These are phyloP conservation scores for Prolemur simus DNA, from an alignment of 2,113 vertebrate genomes.

Conservation along the genomic window DNA sequence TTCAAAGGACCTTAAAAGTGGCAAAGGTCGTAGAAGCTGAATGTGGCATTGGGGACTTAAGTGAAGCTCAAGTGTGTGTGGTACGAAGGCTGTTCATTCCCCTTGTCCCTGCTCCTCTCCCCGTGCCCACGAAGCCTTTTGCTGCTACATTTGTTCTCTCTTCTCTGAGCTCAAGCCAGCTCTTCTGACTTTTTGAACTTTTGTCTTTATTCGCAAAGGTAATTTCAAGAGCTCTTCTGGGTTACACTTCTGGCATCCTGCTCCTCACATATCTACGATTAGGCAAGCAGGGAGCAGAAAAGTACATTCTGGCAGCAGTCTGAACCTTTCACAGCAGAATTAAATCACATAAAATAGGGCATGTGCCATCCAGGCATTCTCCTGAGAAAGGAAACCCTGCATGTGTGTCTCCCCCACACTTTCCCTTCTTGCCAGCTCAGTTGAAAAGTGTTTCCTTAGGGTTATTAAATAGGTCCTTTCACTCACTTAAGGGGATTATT, in stretches of 20 bases:
- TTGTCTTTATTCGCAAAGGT: slow-evolving; percentile 56
- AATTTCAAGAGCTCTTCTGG: slow-evolving; percentile 56
- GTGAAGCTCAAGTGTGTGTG: background rate
- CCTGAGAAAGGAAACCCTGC: background rate
- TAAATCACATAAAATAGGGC: background rate
- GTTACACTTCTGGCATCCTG: background rate
- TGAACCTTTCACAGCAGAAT: slow-evolving; percentile 46
- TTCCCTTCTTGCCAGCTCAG: background rate
- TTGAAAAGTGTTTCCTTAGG: background rate
- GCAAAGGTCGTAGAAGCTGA: background rate
- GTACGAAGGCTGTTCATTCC: background rate
- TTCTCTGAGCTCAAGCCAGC: background rate
- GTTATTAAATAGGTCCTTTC: slow-evolving; percentile 18
- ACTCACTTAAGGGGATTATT: background rate
- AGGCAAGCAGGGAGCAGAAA: slow-evolving; percentile 25
- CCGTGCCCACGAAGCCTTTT: background rate
- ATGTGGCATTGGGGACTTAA: background rate
- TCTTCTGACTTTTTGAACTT: slow-evolving; percentile 64
- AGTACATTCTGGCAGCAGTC: slow-evolving; percentile 22
- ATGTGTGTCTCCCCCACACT: background rate
- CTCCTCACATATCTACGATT: background rate
- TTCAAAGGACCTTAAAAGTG: background rate
- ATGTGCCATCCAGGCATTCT: slow-evolving; percentile 29
- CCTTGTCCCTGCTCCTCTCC: background rate
- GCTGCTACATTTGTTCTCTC: background rate